These are phyloP conservation scores for Anoncus sp. DNA, from an alignment of 2,888 invertebrate genomes.

Conservation along the genomic window DNA sequence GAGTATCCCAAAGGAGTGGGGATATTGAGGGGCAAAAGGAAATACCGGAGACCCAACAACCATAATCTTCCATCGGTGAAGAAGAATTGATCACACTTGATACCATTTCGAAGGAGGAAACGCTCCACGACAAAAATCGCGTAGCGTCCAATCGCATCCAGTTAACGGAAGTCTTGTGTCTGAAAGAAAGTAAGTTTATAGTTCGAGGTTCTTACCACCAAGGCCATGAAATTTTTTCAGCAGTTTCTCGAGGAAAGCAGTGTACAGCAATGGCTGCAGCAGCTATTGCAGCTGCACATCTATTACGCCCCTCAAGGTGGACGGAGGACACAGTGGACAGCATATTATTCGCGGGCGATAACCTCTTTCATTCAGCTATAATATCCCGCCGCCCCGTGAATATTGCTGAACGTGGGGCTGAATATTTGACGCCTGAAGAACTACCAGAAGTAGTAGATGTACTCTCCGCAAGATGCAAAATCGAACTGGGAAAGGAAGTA, in stretches of 20 bases:
- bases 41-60: too few species aligned
- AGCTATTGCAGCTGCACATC: not conserved
- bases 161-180: not conserved
- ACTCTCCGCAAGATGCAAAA: not conserved
- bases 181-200: slow-evolving; percentile 1
- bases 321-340: not conserved
- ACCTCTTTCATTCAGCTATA: not conserved
- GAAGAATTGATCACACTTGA: too few species aligned
- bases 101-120: too few species aligned
- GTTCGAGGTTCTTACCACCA: slow-evolving; percentile 10
- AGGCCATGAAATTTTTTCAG: slow-evolving; percentile 6
- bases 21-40: too few species aligned
- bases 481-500: not conserved
- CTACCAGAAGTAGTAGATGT: not conserved
- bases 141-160: not conserved
- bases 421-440: slow-evolving; percentile 6
- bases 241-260: not conserved
- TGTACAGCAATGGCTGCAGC: slow-evolving; percentile 24
- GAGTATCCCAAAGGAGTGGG: too few species aligned
- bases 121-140: slow-evolving; percentile 17
- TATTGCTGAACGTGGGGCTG: not conserved
- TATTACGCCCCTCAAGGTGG: not conserved
- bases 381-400: not conserved
- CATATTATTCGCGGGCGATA: not conserved
- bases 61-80: too few species aligned